These are phyloP conservation scores for Sylvia borin DNA, from an alignment of 2,797 vertebrate genomes.

Conservation along the genomic window DNA sequence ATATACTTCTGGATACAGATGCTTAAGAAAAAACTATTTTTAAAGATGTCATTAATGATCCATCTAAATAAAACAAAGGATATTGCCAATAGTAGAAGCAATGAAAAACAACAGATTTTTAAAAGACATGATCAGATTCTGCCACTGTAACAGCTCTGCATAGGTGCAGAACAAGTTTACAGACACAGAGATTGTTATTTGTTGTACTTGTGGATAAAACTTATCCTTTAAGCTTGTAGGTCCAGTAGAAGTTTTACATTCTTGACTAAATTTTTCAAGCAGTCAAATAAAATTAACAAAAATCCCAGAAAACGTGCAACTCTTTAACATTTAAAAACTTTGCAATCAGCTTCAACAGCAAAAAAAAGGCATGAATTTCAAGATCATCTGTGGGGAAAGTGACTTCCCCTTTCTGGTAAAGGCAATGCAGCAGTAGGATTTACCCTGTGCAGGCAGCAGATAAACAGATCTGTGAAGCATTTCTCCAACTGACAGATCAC, in stretches of 20 bases:
- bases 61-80: not conserved
- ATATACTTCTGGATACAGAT: not conserved
- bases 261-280: not conserved
- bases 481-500: not conserved
- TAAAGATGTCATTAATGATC: not conserved
- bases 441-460: not conserved
- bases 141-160: not conserved
- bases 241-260: not conserved
- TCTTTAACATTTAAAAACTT: not conserved
- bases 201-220: not conserved
- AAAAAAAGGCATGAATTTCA: not conserved
- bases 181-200: not conserved
- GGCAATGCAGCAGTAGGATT: not conserved
- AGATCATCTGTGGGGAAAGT: not conserved
- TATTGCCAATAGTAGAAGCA: not conserved
- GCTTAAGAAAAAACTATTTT: not conserved
- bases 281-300: not conserved
- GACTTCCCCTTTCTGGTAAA: not conserved
- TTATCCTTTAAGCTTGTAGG: not conserved
- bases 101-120: not conserved
- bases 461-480: not conserved
- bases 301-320: not conserved
- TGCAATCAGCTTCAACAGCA: not conserved
- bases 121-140: not conserved
- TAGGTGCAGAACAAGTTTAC: not conserved